Evolutionary conservation across 1,140 invertebrate species (phyloP).

Genomic region (Drosophila parabipectinata): DNA sequence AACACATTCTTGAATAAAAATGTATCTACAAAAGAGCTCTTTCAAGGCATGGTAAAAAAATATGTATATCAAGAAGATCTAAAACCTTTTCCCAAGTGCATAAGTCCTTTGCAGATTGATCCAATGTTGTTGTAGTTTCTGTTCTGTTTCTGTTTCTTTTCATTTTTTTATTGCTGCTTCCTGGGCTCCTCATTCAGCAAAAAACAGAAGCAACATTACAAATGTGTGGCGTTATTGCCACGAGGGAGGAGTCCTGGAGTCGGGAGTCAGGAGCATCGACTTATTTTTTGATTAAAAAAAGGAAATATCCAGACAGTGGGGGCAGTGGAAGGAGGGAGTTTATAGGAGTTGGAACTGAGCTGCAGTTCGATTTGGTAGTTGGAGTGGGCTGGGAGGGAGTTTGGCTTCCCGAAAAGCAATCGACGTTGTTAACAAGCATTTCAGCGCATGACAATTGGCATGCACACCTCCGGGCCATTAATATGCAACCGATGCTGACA

Average conservation of each 20-base stretch:
- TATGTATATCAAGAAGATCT: no score
- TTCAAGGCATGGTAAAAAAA: no score
- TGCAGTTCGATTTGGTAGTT: constrained; percentile 12
- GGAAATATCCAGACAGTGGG: constrained; percentile 16
- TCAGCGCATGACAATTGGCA: constrained; percentile 82
- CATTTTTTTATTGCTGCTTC: constrained; percentile 7
- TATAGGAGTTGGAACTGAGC: constrained; percentile 3
- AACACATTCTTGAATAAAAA: no score
- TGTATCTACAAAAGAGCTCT: no score
- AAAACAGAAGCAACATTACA: constrained; percentile 82
- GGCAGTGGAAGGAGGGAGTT: constrained; percentile 39
- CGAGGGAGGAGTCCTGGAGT: constrained; percentile 70
- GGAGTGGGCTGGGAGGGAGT: not conserved
- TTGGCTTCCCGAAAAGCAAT: constrained; percentile 63
- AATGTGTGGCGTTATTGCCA: constrained; percentile 82
- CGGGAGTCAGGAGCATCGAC: constrained; percentile 32
- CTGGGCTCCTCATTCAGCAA: constrained; percentile 54
- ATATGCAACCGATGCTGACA: constrained; percentile 69
- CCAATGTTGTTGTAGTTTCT: constrained; percentile 9
- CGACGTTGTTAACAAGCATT: constrained; percentile 82
- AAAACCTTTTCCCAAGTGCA: constrained; percentile 1
- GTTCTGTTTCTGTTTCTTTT: not conserved
- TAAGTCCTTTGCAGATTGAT: constrained; percentile 1
- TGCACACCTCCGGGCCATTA: constrained; percentile 79
- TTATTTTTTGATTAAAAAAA: constrained; percentile 73